These are phyloP conservation scores for Enteromius afrohamiltoni DNA, from an alignment of 2,797 vertebrate species.

Conservation along the genomic window DNA sequence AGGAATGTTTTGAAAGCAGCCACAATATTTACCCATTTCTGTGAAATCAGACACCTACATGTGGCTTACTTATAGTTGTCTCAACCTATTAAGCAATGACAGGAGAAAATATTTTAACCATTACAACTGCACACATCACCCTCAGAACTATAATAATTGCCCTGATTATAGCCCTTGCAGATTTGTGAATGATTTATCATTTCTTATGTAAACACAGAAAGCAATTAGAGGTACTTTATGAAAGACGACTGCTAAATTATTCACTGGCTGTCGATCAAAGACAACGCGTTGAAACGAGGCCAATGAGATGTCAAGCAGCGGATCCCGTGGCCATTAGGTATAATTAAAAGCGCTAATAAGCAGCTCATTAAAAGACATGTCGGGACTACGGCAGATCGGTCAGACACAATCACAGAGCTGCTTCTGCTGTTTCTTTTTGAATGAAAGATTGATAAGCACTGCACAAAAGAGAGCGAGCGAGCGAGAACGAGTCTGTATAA, in stretches of 20 bases:
- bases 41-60: not conserved
- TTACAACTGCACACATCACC: not conserved
- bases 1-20: constrained; percentile 4
- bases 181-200: constrained; percentile 74
- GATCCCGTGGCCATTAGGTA: constrained; percentile 56
- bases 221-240: constrained; percentile 73
- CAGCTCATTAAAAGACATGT: constrained; percentile 52
- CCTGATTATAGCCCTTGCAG: constrained; percentile 1
- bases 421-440: constrained; percentile 33
- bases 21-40: not conserved
- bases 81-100: not conserved
- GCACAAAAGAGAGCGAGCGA: not conserved
- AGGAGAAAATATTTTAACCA: not conserved
- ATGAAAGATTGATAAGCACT: constrained; percentile 28
- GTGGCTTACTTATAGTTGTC: not conserved
- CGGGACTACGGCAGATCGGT: constrained; percentile 16
- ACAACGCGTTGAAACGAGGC: constrained; percentile 59
- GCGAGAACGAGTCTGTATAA: not conserved
- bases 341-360: constrained; percentile 65
- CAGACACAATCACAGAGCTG: constrained; percentile 4
- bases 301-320: constrained; percentile 60
- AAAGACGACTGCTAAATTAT: constrained; percentile 74
- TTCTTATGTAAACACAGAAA: constrained; percentile 76
- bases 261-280: constrained; percentile 67
- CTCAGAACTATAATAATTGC: constrained; percentile 4